Conservation (phyloP, 1,140 invertebrate species). For the Eciton burchellii region DNA sequence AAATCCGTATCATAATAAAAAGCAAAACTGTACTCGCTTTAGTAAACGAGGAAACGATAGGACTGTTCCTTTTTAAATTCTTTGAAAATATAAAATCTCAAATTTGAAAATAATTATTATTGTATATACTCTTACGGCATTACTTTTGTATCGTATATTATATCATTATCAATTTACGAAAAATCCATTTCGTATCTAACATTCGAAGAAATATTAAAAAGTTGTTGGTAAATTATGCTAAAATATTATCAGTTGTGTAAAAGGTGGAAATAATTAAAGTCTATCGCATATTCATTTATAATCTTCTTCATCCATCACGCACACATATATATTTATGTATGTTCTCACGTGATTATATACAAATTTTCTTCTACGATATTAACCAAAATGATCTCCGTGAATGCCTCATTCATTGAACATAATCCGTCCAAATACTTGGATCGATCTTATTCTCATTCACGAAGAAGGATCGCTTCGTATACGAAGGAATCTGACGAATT, state of each 20-base stretch:
- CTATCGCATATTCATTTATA: neutral
- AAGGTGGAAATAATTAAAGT: neutral
- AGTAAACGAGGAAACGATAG: neutral
- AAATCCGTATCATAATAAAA: constrained; percentile 20
- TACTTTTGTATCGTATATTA: neutral
- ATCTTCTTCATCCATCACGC: neutral
- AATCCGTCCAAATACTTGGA: constrained; percentile 25
- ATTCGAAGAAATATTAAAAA: neutral
- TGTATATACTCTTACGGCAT: too few species aligned
- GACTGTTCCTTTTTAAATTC: neutral
- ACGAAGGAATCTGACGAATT: constrained; percentile 65
- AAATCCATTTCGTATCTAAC: neutral
- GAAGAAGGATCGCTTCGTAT: constrained; percentile 24
- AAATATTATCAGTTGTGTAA: neutral
- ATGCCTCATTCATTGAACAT: constrained; percentile 42
- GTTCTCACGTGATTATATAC: neutral
- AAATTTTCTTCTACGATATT: neutral
- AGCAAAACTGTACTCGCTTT: neutral
- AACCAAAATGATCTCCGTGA: neutral
- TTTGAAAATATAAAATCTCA: neutral
- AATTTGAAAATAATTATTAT: neutral
- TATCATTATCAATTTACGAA: neutral
- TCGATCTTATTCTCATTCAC: constrained; percentile 28
- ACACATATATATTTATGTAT: neutral
- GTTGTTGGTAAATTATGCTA: neutral